Base-by-base conservation (phyloP, 2,797 vertebrate genomes). In the Anableps anableps region DNA sequence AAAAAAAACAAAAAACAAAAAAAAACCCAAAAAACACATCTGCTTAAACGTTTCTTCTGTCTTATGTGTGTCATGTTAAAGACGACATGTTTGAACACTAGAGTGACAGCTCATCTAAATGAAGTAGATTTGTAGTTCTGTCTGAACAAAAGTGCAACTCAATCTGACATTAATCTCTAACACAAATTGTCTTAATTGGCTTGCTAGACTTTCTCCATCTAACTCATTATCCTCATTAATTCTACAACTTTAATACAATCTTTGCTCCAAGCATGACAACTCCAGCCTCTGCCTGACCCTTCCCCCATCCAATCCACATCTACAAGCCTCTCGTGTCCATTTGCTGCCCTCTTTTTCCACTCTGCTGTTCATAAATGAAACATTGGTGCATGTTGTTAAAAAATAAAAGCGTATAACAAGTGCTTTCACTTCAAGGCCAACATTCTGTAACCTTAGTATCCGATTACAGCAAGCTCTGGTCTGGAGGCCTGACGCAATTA, bases 281-380 rank as follows among this genome's bases (percentile, higher is more conserved):
- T 73, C 16, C 78, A 66, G 50, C 85, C 74, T 71, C 23, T 1
- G 68, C 66, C 47, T 73, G 75, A 85, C 83, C 51, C 76, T 21
- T 74, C 75, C 45, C 66, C 21, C 14, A 0, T 41, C 68, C 38
- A 29, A 1, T 53, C 66, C 51, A 10, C 78, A 43, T 17, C 19
- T 55, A 41, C n/a, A 7, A 29, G 47, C 51, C 13, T 72, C 72
- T 79, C 26, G 55, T 75, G 71, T 29, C 77, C 58, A 45, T 84
- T 81, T 77, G 23, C 38, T 75, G 29, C 26, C 45, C 17, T 36
- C 58, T 38, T 19, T 70, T 26, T 26, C 58, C 16, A 13, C 83
- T 82, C 21, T 7, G 16, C 66, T 26, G 50, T 74, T 93, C 88
- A 93, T 93, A 85, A 94, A 93, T 90, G 76, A 92, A 93, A 90